These are phyloP conservation scores for Nesidiocoris tenuis DNA, from an alignment of 2,888 invertebrate genomes.

Conservation along the genomic window DNA sequence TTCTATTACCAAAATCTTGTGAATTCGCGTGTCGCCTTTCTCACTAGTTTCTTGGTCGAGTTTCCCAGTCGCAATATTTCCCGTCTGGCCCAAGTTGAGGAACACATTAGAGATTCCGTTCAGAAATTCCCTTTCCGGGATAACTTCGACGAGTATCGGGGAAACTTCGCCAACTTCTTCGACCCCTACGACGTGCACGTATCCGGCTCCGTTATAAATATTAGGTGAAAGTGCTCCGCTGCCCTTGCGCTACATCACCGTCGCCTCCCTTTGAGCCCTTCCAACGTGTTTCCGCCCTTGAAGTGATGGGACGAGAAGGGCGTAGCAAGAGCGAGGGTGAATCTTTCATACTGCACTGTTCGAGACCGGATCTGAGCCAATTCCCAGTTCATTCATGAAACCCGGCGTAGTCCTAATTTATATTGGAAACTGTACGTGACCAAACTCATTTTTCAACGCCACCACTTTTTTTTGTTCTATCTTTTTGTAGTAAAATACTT, in stretches of 20 bases:
- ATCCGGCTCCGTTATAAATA: constrained; percentile 17
- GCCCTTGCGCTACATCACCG: neutral
- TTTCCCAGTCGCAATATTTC: neutral
- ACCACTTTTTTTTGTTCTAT: too few species aligned
- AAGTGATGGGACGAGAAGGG: neutral
- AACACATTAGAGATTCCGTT: neutral
- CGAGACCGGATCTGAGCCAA: neutral
- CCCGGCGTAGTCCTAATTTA: too few species aligned
- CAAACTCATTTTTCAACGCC: too few species aligned
- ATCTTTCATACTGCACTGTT: neutral
- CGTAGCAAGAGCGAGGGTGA: neutral
- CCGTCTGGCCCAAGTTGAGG: neutral
- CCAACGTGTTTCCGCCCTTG: neutral
- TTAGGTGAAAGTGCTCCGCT: constrained; percentile 23
- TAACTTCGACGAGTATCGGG: neutral
- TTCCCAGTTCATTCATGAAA: too few species aligned
- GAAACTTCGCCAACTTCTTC: constrained; percentile 13
- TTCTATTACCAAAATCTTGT: too few species aligned
- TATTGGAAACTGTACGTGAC: too few species aligned
- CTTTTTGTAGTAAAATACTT: too few species aligned
- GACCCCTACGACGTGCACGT: neutral
- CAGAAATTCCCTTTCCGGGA: neutral
- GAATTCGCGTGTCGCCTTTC: too few species aligned
- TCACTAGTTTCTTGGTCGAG: neutral
- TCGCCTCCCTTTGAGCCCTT: neutral